Evolutionary conservation across 2,113 vertebrate species (phyloP), one percentile per base, ranked within the genome.

Genomic region (Sinocyclocheilus grahami): DNA sequence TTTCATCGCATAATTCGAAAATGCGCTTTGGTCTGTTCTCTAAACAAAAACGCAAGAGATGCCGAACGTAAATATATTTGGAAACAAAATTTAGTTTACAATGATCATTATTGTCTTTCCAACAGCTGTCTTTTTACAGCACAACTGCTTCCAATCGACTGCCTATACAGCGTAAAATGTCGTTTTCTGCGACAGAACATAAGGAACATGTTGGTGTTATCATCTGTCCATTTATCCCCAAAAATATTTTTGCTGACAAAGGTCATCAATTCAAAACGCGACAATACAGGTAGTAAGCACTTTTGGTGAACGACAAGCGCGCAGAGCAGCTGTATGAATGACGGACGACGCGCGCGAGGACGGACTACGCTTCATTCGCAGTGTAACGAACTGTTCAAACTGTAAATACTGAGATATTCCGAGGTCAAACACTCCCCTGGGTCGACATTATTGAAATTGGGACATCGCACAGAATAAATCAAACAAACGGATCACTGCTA

Each of bases 1-100:
- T 91, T 89, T 91, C 89, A 92, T 88, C 87, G 90, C 37, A 85
- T 18, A 65, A 33, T 24, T 78, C 42, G 60, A 85, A 82, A 78
- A 60, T 18, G 69, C 53, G 22, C 69, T 4, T 53, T 58, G 67
- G 65, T 55, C 27, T 53, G 82, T 86, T 65, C 42, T 65, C 60
- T 24, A 48, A 58, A 60, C 71, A 83, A 71, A 76, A 27, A 74
- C 55, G 72, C 72, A 76, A 0, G 62, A 58, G 20, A 62, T 74
- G 37, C 55, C 62, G 51, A 84, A 75, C 39, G n/a, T 18, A 27
- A 39, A 46, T 48, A 39, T 67, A 51, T 16, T 16, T n/a, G 37
- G 9, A 74, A 74, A 74, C 37, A 0, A 74, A 13, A 74, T 46
- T n/a, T 11, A n/a, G 18, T 42, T 74, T 74, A 74, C 9, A n/a